Conservation (phyloP, 2,113 vertebrate species). For the Coreoperca whiteheadi region DNA sequence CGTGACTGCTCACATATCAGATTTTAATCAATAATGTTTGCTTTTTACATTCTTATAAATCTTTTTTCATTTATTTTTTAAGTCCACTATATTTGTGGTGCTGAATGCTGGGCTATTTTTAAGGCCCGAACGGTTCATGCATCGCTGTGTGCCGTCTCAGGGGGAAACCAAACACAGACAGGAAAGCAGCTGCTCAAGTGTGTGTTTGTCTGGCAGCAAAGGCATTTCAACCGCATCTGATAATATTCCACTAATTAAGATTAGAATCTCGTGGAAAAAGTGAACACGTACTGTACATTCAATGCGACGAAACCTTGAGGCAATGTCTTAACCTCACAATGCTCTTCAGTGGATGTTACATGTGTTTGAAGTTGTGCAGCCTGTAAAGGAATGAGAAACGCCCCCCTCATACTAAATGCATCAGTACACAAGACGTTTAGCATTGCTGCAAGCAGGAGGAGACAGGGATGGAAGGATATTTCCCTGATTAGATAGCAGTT, state of each 20-base stretch:
- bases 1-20: too few relatives aligned
- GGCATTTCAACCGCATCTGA: constrained; percentile 16
- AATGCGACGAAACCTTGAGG: constrained; percentile 13
- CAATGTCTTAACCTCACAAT: constrained; percentile 25
- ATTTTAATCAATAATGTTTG: not conserved
- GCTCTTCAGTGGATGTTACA: constrained; percentile 5
- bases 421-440: not conserved
- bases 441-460: not conserved
- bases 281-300: not conserved
- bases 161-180: constrained; percentile 20
- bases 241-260: constrained; percentile 44
- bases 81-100: not conserved
- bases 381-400: constrained; percentile 11
- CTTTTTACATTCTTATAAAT: not conserved
- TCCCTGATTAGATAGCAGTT: too few relatives aligned
- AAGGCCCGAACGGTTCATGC: not conserved
- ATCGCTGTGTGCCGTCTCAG: not conserved
- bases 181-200: constrained; percentile 33
- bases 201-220: constrained; percentile 35
- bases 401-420: not conserved
- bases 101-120: constrained; percentile 2
- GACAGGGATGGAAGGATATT: not conserved
- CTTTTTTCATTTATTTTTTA: not conserved
- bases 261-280: not conserved
- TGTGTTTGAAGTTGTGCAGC: constrained; percentile 27